Conservation (phyloP, 1,140 invertebrate species). For the Elymnias hypermnestra region DNA sequence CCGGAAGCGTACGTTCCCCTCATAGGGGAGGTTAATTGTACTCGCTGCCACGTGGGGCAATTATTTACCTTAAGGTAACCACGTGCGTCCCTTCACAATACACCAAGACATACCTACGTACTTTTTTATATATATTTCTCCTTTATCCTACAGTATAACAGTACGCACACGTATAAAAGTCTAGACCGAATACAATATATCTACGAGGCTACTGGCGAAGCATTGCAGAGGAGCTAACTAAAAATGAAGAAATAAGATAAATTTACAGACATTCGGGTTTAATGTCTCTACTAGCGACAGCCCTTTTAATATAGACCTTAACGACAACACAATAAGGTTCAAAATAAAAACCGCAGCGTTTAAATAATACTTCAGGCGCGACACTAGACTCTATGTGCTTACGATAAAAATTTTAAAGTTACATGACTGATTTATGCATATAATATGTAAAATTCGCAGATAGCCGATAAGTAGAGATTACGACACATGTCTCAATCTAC, state of each 20-base stretch:
- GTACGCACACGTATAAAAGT: slow-evolving; percentile 10
- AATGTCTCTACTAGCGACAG: slow-evolving; percentile 37
- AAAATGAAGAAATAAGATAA: slow-evolving; percentile 68
- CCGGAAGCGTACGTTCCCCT: slow-evolving; percentile 47
- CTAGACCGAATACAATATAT: slow-evolving; percentile 20
- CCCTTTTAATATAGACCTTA: slow-evolving; percentile 34
- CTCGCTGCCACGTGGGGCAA: slow-evolving; percentile 62
- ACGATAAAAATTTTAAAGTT: slow-evolving; percentile 35
- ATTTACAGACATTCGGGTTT: slow-evolving; percentile 66
- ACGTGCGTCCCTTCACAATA: slow-evolving; percentile 58
- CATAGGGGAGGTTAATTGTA: slow-evolving; percentile 57
- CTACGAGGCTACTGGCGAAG: slow-evolving; percentile 40
- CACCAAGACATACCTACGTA: too few species aligned
- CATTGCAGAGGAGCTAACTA: slow-evolving; percentile 63
- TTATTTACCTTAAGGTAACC: slow-evolving; percentile 66
- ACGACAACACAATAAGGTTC: slow-evolving; percentile 27
- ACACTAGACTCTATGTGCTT: slow-evolving; percentile 44
- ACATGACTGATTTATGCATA: too few species aligned
- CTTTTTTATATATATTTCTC: too few species aligned
- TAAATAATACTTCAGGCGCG: slow-evolving; percentile 45
- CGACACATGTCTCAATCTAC: too few species aligned
- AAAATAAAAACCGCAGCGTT: slow-evolving; percentile 27
- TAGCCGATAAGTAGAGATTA: too few species aligned
- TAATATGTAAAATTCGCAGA: too few species aligned
- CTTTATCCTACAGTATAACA: too few species aligned